phyloP scores from a whole-genome alignment of 1,140 invertebrate genomes.

The Monochamus saltuarius region DNA sequence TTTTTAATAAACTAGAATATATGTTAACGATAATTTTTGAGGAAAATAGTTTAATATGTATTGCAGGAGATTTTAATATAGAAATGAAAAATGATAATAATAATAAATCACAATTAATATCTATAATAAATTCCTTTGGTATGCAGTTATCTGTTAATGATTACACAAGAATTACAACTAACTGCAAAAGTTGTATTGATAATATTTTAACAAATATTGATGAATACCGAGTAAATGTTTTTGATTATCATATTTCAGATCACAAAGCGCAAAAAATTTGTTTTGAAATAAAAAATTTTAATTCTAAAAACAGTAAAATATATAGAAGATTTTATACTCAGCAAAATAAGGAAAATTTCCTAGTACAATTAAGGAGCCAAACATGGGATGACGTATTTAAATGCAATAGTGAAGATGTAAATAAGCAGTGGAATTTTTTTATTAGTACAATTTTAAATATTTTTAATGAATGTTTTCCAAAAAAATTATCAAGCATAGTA shows the following conservation, averaged over 20 bases:
- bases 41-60: slow-evolving; percentile 39
- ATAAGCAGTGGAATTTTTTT: background rate
- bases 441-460: slow-evolving; percentile 1
- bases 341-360: background rate
- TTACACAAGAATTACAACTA: background rate
- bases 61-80: background rate
- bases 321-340: background rate
- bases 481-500: no score
- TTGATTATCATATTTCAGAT: slow-evolving; percentile 2
- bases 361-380: background rate
- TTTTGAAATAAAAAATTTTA: background rate
- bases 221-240: background rate
- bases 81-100: slow-evolving; percentile 2
- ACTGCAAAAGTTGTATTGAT: background rate
- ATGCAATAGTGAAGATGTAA: background rate
- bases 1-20: no score
- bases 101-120: background rate
- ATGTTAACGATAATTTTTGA: no score
- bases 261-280: background rate
- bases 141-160: background rate
- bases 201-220: slow-evolving; percentile 5
- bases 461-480: slow-evolving; percentile 8
- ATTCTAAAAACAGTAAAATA: background rate
- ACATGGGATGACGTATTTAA: background rate
- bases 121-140: background rate